Conservation (phyloP, 2,797 vertebrate genomes). For the Crocidura indochinensis region DNA sequence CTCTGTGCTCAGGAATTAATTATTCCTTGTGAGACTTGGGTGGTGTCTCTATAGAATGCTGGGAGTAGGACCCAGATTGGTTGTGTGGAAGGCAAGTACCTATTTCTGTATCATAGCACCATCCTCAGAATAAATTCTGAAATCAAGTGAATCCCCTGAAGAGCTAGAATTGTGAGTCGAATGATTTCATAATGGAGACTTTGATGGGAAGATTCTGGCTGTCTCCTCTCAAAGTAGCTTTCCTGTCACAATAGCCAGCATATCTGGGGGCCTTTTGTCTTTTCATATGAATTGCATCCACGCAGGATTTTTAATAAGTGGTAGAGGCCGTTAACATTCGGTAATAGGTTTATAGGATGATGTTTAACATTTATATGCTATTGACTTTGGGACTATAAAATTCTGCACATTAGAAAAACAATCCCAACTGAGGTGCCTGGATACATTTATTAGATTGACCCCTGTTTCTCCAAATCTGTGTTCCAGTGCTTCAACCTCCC, state of each 20-base stretch:
- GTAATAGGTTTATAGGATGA: conserved; percentile 39
- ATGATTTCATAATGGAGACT: conserved; percentile 29
- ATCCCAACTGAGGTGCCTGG: conserved; percentile 46
- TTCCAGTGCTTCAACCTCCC: conserved; percentile 66
- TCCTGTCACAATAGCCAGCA: neutral
- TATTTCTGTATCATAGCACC: too few species aligned
- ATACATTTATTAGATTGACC: conserved; percentile 64
- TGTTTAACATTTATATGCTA: conserved; percentile 46
- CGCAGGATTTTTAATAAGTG: neutral
- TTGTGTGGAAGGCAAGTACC: too few species aligned
- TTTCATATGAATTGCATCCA: conserved; percentile 52
- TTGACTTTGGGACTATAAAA: conserved; percentile 54
- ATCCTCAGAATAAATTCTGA: neutral
- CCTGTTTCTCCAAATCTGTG: conserved; percentile 69
- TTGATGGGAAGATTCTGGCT: neutral
- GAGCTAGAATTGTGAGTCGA: neutral
- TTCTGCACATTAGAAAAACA: conserved; percentile 64
- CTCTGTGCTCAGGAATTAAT: too few species aligned
- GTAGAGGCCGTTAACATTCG: conserved; percentile 34
- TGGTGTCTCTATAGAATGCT: too few species aligned
- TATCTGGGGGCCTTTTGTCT: conserved; percentile 7
- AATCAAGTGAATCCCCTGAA: neutral
- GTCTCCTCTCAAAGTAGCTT: neutral
- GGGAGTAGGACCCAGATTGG: too few species aligned
- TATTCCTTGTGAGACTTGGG: too few species aligned